Percentiles rank a stretch among this genome's conserved stretches.
phyloP scores from a whole-genome alignment of 2,113 vertebrate species.

The Anser cygnoides region DNA sequence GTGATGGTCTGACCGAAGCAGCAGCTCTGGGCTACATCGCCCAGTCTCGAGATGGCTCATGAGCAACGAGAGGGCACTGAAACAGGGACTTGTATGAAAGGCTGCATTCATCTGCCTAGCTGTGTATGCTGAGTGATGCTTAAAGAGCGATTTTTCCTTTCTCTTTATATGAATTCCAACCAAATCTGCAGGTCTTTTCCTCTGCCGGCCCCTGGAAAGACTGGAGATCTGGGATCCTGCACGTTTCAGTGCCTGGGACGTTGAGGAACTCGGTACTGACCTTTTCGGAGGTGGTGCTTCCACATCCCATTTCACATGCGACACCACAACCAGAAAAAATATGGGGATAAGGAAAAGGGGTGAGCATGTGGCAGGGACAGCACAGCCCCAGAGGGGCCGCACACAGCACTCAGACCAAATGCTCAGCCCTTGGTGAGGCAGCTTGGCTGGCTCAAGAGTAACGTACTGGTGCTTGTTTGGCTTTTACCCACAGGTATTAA shows the following conservation, averaged over 20 bases:
- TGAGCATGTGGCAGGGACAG: fast-evolving
- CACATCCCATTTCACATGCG: fast-evolving
- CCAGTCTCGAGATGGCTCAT: not conserved
- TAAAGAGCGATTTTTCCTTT: not conserved
- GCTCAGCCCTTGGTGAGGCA: not conserved
- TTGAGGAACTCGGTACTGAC: not conserved
- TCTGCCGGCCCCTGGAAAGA: not conserved
- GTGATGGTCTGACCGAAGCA: not conserved
- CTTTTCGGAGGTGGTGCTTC: fast-evolving
- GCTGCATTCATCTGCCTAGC: not conserved
- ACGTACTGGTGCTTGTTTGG: fast-evolving
- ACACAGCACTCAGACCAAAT: fast-evolving
- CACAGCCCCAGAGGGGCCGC: not conserved
- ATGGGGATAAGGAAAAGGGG: not conserved
- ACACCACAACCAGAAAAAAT: not conserved
- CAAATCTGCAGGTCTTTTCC: not conserved
- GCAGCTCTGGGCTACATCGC: not conserved
- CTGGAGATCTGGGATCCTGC: not conserved
- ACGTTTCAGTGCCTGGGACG: not conserved
- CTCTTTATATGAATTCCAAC: not conserved
- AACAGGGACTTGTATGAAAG: not conserved
- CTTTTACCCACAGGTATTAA: not conserved
- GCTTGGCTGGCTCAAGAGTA: not conserved
- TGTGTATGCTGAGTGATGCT: fast-evolving
- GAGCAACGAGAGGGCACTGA: not conserved